Conservation (phyloP, 30 jellyfish, hydroid and myxozoan species). For the Clytia hemisphaerica region DNA sequence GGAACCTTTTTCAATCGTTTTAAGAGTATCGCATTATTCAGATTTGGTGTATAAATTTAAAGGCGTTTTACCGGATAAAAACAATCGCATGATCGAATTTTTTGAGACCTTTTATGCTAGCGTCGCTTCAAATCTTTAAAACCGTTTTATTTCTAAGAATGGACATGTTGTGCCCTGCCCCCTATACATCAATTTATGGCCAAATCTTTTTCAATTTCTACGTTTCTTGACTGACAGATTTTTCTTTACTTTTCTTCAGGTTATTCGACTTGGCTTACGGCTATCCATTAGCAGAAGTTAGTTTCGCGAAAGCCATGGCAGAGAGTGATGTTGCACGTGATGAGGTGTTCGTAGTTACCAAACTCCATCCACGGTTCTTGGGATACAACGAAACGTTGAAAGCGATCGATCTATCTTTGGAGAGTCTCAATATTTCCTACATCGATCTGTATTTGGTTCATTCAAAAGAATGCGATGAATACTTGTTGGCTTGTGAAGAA, state of each 20-base stretch:
- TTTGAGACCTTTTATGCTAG: too few species aligned
- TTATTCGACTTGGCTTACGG: slow-evolving; percentile 83
- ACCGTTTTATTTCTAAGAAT: too few species aligned
- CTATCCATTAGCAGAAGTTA: slow-evolving; percentile 81
- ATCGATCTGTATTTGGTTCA: slow-evolving; percentile 78
- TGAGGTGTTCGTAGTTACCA: slow-evolving; percentile 72
- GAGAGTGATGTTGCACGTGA: slow-evolving; percentile 72
- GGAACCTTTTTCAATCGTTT: too few species aligned
- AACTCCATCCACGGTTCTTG: slow-evolving; percentile 78
- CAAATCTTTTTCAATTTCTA: too few species aligned
- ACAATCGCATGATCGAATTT: too few species aligned
- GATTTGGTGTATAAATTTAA: too few species aligned
- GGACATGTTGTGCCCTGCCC: too few species aligned
- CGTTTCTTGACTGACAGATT: too few species aligned
- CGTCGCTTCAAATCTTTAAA: too few species aligned
- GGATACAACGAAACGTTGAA: slow-evolving; percentile 68
- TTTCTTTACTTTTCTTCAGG: slow-evolving; percentile 23
- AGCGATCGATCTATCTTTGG: slow-evolving; percentile 82
- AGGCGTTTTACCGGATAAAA: too few species aligned
- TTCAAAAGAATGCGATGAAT: slow-evolving; percentile 77
- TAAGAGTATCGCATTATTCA: too few species aligned
- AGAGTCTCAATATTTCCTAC: slow-evolving; percentile 49
- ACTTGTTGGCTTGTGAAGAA: slow-evolving; percentile 49
- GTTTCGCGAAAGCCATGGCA: slow-evolving; percentile 61
- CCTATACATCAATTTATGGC: too few species aligned